Percentiles rank a stretch among this genome's conserved stretches.
Evolutionary conservation across 2,797 vertebrate species (phyloP).

Genomic region (Clarias laeviceps): DNA sequence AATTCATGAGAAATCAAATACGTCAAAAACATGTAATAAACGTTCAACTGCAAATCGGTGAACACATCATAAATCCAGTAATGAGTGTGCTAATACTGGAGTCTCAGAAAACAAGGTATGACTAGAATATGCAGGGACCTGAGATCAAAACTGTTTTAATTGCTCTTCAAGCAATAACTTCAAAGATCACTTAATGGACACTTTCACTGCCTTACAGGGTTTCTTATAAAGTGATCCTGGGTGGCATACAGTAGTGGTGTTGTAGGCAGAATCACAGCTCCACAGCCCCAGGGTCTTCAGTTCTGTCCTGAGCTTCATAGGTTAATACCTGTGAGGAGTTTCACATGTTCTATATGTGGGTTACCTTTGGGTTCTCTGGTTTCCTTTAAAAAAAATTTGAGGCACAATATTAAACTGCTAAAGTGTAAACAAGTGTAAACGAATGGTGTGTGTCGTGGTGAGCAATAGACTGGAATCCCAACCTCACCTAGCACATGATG

Average conservation of each 20-base stretch:
- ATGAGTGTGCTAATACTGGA: neutral
- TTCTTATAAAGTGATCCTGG: constrained; percentile 1
- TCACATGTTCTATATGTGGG: neutral
- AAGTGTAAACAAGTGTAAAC: neutral
- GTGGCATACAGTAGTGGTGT: constrained; percentile 13
- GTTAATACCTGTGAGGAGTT: neutral
- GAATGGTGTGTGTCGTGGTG: too few species aligned
- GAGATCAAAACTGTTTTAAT: constrained; percentile 13
- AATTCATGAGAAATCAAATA: constrained; percentile 6
- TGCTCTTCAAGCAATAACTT: constrained; percentile 10
- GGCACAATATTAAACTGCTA: neutral
- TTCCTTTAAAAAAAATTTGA: neutral
- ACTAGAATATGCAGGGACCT: neutral
- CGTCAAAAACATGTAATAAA: constrained; percentile 2
- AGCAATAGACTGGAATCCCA: neutral
- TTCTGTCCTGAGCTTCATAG: neutral
- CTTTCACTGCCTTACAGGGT: neutral
- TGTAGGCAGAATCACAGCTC: neutral
- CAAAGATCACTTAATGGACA: constrained; percentile 29
- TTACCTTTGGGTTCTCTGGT: neutral
- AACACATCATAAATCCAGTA: constrained; percentile 2
- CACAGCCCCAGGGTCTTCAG: constrained; percentile 5
- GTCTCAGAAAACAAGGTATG: neutral
- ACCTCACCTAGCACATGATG: neutral
- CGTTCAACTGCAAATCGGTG: constrained; percentile 6